A percentile compares a stretch with the other conserved stretches of the same genome.
phyloP scores from a whole-genome alignment of 2,113 vertebrate species.

The Leuciscus idus region DNA sequence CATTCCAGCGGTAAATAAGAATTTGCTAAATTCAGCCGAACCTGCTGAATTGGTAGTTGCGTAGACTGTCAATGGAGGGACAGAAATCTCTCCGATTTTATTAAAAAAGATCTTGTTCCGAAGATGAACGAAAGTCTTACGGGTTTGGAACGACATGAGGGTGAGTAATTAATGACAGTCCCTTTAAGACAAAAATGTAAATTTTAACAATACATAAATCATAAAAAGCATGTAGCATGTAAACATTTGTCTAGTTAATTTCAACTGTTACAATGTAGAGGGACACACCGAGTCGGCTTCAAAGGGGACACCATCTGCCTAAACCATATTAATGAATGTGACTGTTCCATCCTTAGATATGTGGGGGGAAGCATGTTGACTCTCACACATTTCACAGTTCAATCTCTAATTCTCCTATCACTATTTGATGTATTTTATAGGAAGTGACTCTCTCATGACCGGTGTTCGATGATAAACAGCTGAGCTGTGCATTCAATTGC shows the following conservation, averaged over 20 bases:
- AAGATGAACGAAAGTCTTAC: too few species aligned
- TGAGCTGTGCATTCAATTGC: constrained; percentile 30
- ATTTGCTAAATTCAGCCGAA: too few species aligned
- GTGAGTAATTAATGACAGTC: too few species aligned
- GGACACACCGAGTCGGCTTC: not conserved
- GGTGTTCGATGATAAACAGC: constrained; percentile 44
- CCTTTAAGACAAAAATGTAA: not conserved
- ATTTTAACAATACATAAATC: not conserved
- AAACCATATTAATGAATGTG: not conserved
- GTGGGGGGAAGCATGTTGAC: not conserved
- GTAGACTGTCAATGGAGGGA: too few species aligned
- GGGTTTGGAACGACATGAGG: too few species aligned
- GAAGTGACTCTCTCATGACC: constrained; percentile 39
- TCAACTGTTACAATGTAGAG: not conserved
- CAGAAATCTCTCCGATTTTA: too few species aligned
- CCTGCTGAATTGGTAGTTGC: too few species aligned
- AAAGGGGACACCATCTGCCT: not conserved
- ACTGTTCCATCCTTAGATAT: not conserved
- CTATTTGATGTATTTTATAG: constrained; percentile 51
- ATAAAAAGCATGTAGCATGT: not conserved
- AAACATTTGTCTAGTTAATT: not conserved
- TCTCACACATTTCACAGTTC: not conserved
- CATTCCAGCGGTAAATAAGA: too few species aligned
- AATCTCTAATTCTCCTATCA: not conserved
- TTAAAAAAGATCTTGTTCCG: too few species aligned